Evolutionary conservation across 64 coral and sea anemone species (phyloP).

Genomic region (Stichodactyla mertensii): DNA sequence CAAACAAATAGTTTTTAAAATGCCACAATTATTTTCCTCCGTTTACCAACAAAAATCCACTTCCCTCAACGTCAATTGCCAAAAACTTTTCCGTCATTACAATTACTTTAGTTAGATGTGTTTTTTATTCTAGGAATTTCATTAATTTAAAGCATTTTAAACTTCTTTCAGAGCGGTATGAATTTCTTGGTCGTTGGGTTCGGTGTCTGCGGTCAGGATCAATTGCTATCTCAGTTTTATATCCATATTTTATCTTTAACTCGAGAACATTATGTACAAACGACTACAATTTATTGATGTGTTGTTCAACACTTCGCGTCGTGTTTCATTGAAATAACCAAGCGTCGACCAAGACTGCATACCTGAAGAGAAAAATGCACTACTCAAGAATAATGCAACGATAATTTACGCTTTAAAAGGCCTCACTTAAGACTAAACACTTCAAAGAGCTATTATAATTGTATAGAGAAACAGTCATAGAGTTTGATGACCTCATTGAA

Average conservation of each 20-base stretch:
- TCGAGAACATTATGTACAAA: not conserved
- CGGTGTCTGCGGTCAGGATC: not conserved
- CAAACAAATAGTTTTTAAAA: too few relatives aligned
- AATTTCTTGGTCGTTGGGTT: not conserved
- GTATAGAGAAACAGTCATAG: not conserved
- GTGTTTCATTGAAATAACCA: not conserved
- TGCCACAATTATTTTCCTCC: too few relatives aligned
- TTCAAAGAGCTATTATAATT: conserved; percentile 2
- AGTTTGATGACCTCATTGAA: not conserved
- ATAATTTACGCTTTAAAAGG: not conserved
- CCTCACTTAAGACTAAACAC: not conserved
- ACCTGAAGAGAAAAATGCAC: not conserved
- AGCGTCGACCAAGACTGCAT: not conserved
- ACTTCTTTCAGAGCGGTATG: not conserved
- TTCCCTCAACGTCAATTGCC: too few relatives aligned
- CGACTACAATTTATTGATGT: not conserved
- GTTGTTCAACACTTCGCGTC: not conserved
- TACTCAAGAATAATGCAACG: not conserved
- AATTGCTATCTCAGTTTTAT: not conserved
- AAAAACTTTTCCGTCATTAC: not conserved
- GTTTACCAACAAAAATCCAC: too few relatives aligned
- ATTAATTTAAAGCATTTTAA: not conserved
- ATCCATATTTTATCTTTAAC: not conserved
- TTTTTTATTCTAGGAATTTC: not conserved
- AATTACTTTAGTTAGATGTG: not conserved